Evolutionary conservation across 2,113 vertebrate genomes (phyloP).

Genomic region (Rhadina sibilatrix): DNA sequence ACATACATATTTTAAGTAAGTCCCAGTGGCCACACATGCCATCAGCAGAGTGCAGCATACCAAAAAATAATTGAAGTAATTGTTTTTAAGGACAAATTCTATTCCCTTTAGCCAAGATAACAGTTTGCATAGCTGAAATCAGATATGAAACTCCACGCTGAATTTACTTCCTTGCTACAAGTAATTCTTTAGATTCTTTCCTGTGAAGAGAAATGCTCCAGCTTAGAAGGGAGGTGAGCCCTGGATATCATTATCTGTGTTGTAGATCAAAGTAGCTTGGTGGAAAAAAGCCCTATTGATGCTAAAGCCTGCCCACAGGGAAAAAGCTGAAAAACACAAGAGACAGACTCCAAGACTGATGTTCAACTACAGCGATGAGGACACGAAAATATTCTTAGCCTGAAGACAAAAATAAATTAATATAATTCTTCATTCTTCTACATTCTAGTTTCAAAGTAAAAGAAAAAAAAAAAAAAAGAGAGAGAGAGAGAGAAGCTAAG

Average conservation of each 20-base stretch:
- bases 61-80: slow-evolving; percentile 34
- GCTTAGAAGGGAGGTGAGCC: not conserved
- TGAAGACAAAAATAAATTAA: not conserved
- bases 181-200: not conserved
- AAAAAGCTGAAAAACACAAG: not conserved
- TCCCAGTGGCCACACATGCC: not conserved
- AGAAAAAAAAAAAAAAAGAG: not conserved
- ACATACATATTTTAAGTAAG: not conserved
- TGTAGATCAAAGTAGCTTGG: not conserved
- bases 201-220: not conserved
- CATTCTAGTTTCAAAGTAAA: not conserved
- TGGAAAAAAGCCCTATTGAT: not conserved
- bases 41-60: not conserved
- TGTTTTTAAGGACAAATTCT: slow-evolving; percentile 10
- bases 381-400: not conserved
- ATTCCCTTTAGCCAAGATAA: not conserved
- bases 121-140: not conserved
- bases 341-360: not conserved
- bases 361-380: not conserved
- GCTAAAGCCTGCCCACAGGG: not conserved
- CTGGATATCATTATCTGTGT: not conserved
- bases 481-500: not conserved
- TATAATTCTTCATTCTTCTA: not conserved
- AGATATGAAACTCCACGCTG: not conserved
- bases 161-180: not conserved